Base-by-base conservation (phyloP, 2,888 invertebrate genomes). In the Ctena decussata region DNA sequence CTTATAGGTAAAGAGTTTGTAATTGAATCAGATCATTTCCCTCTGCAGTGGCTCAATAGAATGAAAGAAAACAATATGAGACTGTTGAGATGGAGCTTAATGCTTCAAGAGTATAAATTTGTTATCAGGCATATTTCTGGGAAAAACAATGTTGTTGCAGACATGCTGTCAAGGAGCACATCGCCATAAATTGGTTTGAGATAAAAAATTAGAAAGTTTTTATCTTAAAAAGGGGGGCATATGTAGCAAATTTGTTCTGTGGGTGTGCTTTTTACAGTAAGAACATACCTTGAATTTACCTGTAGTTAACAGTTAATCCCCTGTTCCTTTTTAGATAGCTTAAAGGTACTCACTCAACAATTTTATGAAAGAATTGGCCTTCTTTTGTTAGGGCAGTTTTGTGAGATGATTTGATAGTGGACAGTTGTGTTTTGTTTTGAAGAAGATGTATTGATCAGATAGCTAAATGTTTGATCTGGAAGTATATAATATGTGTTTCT, bases 21-120 rank as follows among this genome's bases (percentile, higher is more conserved):
- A 27, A 53, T 82, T 27, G 82, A 82, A 46, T 71, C 82, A 21
- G 82, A 82, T 30, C 77, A 82, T 57, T 53, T 32, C 30, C 82
- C 82, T 0, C 39, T 77, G 24, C 60, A 60, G 39, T 82, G 82
- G 82, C 44, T 78, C 24, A 27, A 77, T 0, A 53, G 53, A 69
- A 73, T 73, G 46, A 78, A 74, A 53, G 44, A 73, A 24, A 32
- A 37, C 37, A 81, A 77, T 53, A 76, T 70, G 60, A 49, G 81
- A 32, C 70, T 81, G 3, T 70, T 82, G 12, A 44, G 74, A n/a
- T 73, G 73, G 73, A 73, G 73, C 21, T 30, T 73, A 3, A 46
- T 73, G 49, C 73, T 73, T 12, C 44, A 73, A 46, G 73, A 73
- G 35, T 73, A 46, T 46, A 73, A 30, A 5, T 44, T 46, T 46